A percentile compares a stretch with the other conserved stretches of the same genome.
phyloP scores from a whole-genome alignment of 1,140 invertebrate species.

The Ditylenchus dipsaci region DNA sequence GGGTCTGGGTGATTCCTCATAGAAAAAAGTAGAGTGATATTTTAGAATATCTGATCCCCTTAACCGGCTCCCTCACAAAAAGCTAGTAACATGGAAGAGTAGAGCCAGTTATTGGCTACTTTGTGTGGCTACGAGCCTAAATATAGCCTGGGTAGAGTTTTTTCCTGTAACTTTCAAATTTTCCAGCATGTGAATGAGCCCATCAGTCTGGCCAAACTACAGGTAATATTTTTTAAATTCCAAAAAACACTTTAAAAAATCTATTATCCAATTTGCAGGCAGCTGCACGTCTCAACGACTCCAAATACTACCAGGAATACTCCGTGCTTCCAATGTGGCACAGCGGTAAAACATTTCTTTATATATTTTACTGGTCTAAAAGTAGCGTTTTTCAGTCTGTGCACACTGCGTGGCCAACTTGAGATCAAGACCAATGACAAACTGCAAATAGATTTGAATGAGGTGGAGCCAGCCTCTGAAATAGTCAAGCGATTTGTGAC shows the following conservation, averaged over 20 bases:
- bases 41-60: too few species aligned
- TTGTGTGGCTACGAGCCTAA: too few species aligned
- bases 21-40: too few species aligned
- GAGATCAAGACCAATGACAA: slow-evolving; percentile 72
- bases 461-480: slow-evolving; percentile 83
- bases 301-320: slow-evolving; percentile 79
- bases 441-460: slow-evolving; percentile 70
- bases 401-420: slow-evolving; percentile 85
- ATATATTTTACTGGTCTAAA: too few species aligned
- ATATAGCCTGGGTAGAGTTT: too few species aligned
- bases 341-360: slow-evolving; percentile 58
- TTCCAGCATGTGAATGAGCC: slow-evolving; percentile 86
- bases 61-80: too few species aligned
- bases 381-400: slow-evolving; percentile 58
- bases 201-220: slow-evolving; percentile 81
- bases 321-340: slow-evolving; percentile 81
- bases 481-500: slow-evolving; percentile 82
- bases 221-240: slow-evolving; percentile 64
- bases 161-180: too few species aligned
- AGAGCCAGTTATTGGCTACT: too few species aligned
- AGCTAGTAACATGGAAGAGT: too few species aligned
- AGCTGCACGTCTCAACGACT: slow-evolving; percentile 76
- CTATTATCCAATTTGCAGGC: slow-evolving; percentile 64
- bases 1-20: too few species aligned
- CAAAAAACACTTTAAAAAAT: too few species aligned